These are phyloP conservation scores for Lordiphosa andalusiaca DNA, from an alignment of 2,888 invertebrate genomes.

Conservation along the genomic window DNA sequence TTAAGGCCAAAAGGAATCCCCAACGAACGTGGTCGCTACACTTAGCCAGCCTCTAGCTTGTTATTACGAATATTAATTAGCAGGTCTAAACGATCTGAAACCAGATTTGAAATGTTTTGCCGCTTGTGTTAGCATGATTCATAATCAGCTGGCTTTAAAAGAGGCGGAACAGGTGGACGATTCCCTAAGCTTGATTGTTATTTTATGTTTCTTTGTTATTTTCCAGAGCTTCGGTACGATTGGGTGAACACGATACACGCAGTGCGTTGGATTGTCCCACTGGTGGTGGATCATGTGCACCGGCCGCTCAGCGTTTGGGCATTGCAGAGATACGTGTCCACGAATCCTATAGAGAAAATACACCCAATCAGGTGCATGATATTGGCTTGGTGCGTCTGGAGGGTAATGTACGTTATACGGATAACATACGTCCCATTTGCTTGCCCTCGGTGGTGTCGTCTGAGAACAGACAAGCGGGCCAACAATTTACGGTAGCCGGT, in stretches of 20 bases:
- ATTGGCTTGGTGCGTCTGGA: constrained; percentile 86
- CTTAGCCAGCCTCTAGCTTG: constrained; percentile 1
- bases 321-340: constrained; percentile 85
- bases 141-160: constrained; percentile 12
- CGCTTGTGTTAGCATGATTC: constrained; percentile 50
- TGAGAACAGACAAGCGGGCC: constrained; percentile 46
- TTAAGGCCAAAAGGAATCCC: constrained; percentile 48
- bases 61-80: constrained; percentile 56
- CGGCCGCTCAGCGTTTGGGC: constrained; percentile 82
- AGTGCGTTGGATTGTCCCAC: constrained; percentile 78
- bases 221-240: constrained; percentile 67
- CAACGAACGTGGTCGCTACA: constrained; percentile 10
- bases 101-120: constrained; percentile 46
- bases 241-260: constrained; percentile 78
- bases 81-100: constrained; percentile 29
- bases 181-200: constrained; percentile 13
- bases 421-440: constrained; percentile 83
- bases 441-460: constrained; percentile 80
- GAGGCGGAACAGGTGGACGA: constrained; percentile 15
- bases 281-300: constrained; percentile 79
- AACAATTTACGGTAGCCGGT: constrained; percentile 82
- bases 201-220: constrained; percentile 1
- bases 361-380: constrained; percentile 84
- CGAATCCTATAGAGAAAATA: constrained; percentile 83
- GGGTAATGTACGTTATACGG: constrained; percentile 82